A percentile compares a stretch with the other conserved stretches of the same genome.
Evolutionary conservation across 1,140 invertebrate species (phyloP).

Genomic region (Pseudomyrmex concolor): DNA sequence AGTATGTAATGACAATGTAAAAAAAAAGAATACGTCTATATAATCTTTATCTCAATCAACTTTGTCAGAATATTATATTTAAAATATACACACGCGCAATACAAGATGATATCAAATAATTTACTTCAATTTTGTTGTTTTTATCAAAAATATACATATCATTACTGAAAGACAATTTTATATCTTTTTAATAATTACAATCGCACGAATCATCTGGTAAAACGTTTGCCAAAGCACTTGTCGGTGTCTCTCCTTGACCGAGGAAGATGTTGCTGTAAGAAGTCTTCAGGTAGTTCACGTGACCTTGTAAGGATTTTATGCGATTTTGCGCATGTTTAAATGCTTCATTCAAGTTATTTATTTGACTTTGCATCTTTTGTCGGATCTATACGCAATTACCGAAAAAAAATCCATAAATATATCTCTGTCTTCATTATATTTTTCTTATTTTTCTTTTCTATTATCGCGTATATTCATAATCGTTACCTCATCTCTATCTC

Average conservation of each 20-base stretch:
- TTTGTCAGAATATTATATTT: conserved; percentile 20
- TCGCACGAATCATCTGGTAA: conserved; percentile 77
- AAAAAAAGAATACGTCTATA: too few species aligned
- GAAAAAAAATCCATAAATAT: conserved; percentile 1
- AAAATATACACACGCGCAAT: conserved; percentile 2
- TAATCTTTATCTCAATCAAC: conserved; percentile 9
- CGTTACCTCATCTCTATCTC: conserved; percentile 88
- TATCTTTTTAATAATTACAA: conserved; percentile 76
- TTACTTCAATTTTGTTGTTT: conserved; percentile 20
- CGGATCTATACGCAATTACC: conserved; percentile 83
- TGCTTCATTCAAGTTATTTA: conserved; percentile 88
- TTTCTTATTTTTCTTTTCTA: not conserved
- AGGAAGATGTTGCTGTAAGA: conserved; percentile 84
- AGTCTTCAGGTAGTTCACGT: conserved; percentile 87
- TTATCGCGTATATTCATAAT: not conserved
- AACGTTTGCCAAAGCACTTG: conserved; percentile 52
- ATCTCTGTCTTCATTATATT: not conserved
- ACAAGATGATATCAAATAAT: not conserved
- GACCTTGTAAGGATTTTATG: conserved; percentile 87
- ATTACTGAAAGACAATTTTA: conserved; percentile 1
- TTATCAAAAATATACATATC: conserved; percentile 19
- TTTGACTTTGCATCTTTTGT: conserved; percentile 89
- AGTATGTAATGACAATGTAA: not conserved
- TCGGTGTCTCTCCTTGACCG: conserved; percentile 64
- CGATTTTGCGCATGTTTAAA: conserved; percentile 89